Conservation (phyloP, 2,797 vertebrate species). For the Octomys mimax region DNA sequence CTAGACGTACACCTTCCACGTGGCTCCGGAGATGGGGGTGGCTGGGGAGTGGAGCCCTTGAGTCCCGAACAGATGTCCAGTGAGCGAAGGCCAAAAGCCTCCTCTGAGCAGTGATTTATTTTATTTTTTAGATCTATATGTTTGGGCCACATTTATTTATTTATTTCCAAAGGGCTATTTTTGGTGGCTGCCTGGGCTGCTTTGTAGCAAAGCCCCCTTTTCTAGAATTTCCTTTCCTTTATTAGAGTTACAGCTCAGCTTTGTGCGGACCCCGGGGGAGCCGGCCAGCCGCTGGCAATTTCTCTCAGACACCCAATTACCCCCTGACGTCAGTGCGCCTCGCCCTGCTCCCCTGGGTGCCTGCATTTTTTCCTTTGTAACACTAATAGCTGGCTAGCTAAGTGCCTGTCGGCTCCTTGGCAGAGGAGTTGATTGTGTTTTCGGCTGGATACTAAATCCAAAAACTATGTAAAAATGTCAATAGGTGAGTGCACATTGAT, state of each 20-base stretch:
- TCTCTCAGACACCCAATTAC: conserved; percentile 96
- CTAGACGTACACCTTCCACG: conserved; percentile 82
- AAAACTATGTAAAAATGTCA: conserved; percentile 95
- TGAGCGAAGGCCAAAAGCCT: conserved; percentile 64
- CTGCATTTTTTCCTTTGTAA: conserved; percentile 97
- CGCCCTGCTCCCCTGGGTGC: conserved; percentile 98
- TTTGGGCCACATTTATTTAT: conserved; percentile 83
- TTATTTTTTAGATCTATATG: conserved; percentile 82
- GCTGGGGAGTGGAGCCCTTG: conserved; percentile 66
- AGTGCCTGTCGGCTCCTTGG: conserved; percentile 99
- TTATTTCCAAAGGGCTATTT: conserved; percentile 90
- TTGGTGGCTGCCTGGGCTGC: conserved; percentile 88
- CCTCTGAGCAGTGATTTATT: conserved; percentile 82
- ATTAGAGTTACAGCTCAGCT: conserved; percentile 94
- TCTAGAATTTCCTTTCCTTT: conserved; percentile 95
- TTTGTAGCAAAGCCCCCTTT: conserved; percentile 91
- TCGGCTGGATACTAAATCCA: conserved; percentile 93
- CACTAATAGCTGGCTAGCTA: conserved; percentile 98
- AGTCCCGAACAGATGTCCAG: conserved; percentile 87
- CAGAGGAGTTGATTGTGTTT: conserved; percentile 93
- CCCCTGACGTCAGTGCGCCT: conserved; percentile 98
- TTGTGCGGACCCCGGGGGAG: conserved; percentile 91
- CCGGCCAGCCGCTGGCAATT: conserved; percentile 97
- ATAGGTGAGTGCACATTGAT: conserved; percentile 94
- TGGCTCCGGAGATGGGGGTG: conserved; percentile 72